Evolutionary conservation across 2,797 vertebrate species (phyloP), one percentile per base, ranked within the genome.

Genomic region (Pteropus rufus): DNA sequence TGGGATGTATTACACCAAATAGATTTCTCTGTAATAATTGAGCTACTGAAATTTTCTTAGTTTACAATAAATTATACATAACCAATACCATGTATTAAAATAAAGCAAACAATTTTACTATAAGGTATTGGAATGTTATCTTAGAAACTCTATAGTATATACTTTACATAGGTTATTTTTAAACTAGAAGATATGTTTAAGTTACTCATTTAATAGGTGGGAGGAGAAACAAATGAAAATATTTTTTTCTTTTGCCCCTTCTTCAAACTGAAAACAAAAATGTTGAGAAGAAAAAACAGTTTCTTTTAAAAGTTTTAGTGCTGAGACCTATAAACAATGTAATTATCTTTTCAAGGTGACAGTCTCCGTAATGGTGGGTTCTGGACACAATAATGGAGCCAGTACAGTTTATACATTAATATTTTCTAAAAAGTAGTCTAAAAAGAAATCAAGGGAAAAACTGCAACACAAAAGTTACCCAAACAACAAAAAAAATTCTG

Each of bases 401-500:
- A 72, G 9, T 31, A 41, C 15, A 58, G 5, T 24, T 81, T 75
- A 44, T 64, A 76, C 1, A 60, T 85, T 70, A 73, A 24, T 69
- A 67, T 84, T 96, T 94, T 94, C 96, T 93, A 34, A 93, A 93
- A 95, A 94, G 14, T 15, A 70, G 34, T 94, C 31, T 77, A 49
- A 97, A 67, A 46, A 96, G 14, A 58, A 90, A 93, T 62, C 9
- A 94, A 67, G 81, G 34, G 65, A 85, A 36, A 96, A 96, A 52
- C 10, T 86, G 56, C 39, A 90, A 31, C 49, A 85, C 21, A 75
- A 82, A 87, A 96, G 23, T 87, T 94, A 31, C 24, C 8, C 85
- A 62, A 41, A 81, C 49, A 49, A 49, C 14, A 81, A 79, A 11
- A 82, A 69, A 80, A 67, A 67, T n/a, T 41, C 76, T 69, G 16